Evolutionary conservation across 2,797 vertebrate genomes (phyloP), one percentile per base, ranked within the genome.

Genomic region (Anomalospiza imberbis): DNA sequence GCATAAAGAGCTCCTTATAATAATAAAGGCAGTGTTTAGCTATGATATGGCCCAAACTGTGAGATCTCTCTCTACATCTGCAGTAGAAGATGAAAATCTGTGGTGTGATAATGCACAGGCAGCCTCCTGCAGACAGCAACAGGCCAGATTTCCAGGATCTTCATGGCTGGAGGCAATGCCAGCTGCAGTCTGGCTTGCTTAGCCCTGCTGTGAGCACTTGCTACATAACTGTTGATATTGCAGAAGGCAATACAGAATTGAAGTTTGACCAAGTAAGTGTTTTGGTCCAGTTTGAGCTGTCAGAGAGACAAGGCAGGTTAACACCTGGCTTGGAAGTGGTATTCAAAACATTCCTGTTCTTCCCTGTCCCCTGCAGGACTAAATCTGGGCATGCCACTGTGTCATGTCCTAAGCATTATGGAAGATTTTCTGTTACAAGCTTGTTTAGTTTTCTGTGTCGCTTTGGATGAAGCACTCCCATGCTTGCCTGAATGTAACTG

Each of bases 371-470:
- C 42, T 57, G 42, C 50, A 84, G 47, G 42, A 34, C 36, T 19
- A 38, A 12, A 8, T 80, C 53, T 24, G 34, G 22, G 57, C 7
- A 0, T 29, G 21, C 55, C 11, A 1, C 9, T 36, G 36, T 2
- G 1, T 51, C 1, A 3, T 9, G 28, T 38, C 89, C 24, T n/a
- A 17, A 54, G 21, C 0, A 0, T 40, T 67, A 16, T 4, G 65
- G 77, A 32, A 65, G 22, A 32, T 34, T 47, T 54, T 32, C 22
- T 77, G 7, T 21, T 57, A 28, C 2, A 18, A 81, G 38, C 54
- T 78, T 71, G 47, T 67, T 80, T 32, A 45, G 42, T 68, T 73
- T 88, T 70, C 55, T 53, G 2, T 13, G 22, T 58, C 18, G 12
- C 25, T 55, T 57, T 9, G 32, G 61, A 7, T 47, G 42, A 68